phyloP scores from a whole-genome alignment of 2,888 invertebrate species.

The Linnaemya vulpina region DNA sequence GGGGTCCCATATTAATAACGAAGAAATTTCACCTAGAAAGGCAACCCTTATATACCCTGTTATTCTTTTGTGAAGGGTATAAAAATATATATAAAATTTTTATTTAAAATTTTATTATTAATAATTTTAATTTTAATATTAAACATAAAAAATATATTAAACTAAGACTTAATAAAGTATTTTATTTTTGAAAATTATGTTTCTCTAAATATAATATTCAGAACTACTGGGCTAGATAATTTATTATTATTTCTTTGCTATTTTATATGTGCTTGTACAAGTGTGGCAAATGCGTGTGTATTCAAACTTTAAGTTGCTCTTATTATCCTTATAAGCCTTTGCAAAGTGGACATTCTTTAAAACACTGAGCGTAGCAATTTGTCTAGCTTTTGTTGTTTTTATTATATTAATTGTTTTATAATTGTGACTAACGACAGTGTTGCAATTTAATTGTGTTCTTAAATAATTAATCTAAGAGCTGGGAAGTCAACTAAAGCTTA shows the following conservation, averaged over 20 bases:
- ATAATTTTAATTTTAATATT: too few relatives aligned
- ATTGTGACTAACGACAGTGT: conserved; percentile 34
- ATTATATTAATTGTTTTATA: conserved; percentile 48
- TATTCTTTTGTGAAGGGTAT: too few relatives aligned
- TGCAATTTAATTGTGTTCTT: conserved; percentile 14
- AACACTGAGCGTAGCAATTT: background rate
- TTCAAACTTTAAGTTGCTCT: background rate
- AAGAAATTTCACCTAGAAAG: too few relatives aligned
- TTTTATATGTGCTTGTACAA: background rate
- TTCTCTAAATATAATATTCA: background rate
- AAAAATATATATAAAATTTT: too few relatives aligned
- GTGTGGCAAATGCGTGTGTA: background rate
- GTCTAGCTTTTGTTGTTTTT: background rate
- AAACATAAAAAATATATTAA: too few relatives aligned
- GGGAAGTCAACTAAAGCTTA: background rate
- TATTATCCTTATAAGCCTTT: conserved; percentile 1
- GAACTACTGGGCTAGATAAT: background rate
- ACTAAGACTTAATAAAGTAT: too few relatives aligned
- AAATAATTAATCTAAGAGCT: background rate
- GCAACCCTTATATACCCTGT: too few relatives aligned
- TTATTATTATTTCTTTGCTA: background rate
- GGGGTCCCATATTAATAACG: too few relatives aligned
- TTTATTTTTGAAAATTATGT: too few relatives aligned
- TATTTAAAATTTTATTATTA: too few relatives aligned
- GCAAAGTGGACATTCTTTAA: background rate